phyloP scores from a whole-genome alignment of 1,140 invertebrate genomes.

The Heliconius himera region DNA sequence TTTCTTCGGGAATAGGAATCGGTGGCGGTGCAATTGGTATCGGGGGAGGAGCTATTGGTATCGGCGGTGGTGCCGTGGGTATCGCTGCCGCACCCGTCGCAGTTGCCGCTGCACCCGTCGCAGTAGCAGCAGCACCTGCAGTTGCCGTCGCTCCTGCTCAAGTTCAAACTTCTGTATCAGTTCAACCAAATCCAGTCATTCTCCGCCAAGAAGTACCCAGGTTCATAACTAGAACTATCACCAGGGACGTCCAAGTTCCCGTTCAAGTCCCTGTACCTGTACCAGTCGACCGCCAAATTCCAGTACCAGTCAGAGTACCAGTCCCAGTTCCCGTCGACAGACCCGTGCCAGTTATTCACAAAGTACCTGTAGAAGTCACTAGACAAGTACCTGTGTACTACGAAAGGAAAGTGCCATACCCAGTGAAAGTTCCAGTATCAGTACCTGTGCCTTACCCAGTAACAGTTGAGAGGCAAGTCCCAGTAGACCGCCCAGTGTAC shows the following conservation, averaged over 20 bases:
- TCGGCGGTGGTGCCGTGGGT: slow-evolving; percentile 42
- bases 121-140: slow-evolving; percentile 56
- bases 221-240: slow-evolving; percentile 80
- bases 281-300: slow-evolving; percentile 70
- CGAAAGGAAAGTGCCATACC: slow-evolving; percentile 70
- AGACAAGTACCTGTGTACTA: slow-evolving; percentile 83
- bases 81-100: slow-evolving; percentile 49
- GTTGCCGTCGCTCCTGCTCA: slow-evolving; percentile 64
- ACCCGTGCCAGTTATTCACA: slow-evolving; percentile 68
- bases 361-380: slow-evolving; percentile 79
- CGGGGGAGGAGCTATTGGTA: slow-evolving; percentile 38
- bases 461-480: slow-evolving; percentile 69
- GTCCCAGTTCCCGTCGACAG: slow-evolving; percentile 75
- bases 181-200: slow-evolving; percentile 83
- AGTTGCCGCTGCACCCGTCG: slow-evolving; percentile 58
- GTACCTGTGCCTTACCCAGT: slow-evolving; percentile 75
- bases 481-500: slow-evolving; percentile 74
- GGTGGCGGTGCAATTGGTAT: slow-evolving; percentile 36
- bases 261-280: slow-evolving; percentile 83
- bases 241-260: slow-evolving; percentile 83
- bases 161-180: slow-evolving; percentile 81
- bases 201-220: slow-evolving; percentile 83
- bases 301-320: slow-evolving; percentile 78
- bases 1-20: slow-evolving; percentile 30
- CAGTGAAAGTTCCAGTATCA: slow-evolving; percentile 65